Evolutionary conservation across 2,113 vertebrate genomes (phyloP).

Genomic region (Microcebus griseorufus): DNA sequence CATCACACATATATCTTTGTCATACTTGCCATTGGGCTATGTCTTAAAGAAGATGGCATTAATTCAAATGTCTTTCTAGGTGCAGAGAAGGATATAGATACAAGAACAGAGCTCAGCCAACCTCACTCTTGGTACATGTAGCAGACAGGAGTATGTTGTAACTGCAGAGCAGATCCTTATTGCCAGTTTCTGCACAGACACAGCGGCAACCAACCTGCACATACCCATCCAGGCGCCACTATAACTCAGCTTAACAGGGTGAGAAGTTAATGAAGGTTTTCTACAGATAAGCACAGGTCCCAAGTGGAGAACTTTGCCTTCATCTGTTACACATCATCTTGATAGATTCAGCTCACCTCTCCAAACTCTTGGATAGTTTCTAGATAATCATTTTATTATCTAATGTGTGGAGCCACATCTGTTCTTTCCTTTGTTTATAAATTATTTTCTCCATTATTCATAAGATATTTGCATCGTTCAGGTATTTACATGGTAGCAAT

Average conservation of each 20-base stretch:
- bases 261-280: background rate
- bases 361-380: background rate
- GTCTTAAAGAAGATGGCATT: background rate
- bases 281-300: background rate
- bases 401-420: background rate
- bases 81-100: background rate
- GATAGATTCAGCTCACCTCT: background rate
- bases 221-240: background rate
- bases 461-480: constrained; percentile 44
- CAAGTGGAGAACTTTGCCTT: background rate
- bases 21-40: background rate
- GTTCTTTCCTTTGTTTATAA: constrained; percentile 42
- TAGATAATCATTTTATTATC: constrained; percentile 8
- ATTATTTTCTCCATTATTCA: constrained; percentile 56
- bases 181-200: background rate
- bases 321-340: background rate
- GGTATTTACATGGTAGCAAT: constrained; percentile 79
- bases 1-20: background rate
- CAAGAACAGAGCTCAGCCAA: background rate
- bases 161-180: background rate
- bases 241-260: background rate
- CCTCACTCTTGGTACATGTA: background rate
- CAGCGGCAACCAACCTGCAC: background rate
- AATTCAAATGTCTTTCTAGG: background rate
- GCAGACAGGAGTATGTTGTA: background rate